Conservation (phyloP, 1,140 invertebrate genomes). For the Sinonovacula constricta region DNA sequence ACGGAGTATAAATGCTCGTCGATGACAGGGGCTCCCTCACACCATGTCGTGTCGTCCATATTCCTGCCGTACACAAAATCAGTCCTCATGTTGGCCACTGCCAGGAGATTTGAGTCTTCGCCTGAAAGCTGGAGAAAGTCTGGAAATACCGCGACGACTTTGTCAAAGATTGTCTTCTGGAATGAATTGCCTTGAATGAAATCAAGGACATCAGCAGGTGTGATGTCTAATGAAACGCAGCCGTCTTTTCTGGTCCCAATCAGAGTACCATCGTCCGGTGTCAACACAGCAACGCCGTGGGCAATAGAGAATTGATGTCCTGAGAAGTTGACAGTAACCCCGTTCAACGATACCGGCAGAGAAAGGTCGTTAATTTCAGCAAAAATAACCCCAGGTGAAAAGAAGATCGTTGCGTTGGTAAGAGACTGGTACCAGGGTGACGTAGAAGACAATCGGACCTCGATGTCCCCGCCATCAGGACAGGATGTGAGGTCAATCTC, state of each 20-base stretch:
- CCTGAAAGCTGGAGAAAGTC: not conserved
- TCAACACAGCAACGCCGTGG: not conserved
- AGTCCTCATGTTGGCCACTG: not conserved
- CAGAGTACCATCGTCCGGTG: not conserved
- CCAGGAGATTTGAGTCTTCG: not conserved
- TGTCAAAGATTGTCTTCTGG: not conserved
- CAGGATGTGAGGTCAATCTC: not conserved
- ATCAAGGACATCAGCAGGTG: slow-evolving; percentile 11
- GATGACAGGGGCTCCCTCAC: slow-evolving; percentile 15
- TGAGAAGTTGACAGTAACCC: not conserved
- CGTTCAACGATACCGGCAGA: not conserved
- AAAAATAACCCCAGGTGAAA: slow-evolving; percentile 12
- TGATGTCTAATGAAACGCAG: slow-evolving; percentile 8
- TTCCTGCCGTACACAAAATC: slow-evolving; percentile 7
- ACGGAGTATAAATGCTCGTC: slow-evolving; percentile 15
- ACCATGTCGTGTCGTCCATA: not conserved
- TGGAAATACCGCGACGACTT: slow-evolving; percentile 9
- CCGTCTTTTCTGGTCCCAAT: not conserved
- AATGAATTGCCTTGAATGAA: slow-evolving; percentile 6
- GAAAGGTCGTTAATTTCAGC: slow-evolving; percentile 4
- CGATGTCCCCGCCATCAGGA: slow-evolving; percentile 1
- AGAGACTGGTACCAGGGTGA: slow-evolving; percentile 5
- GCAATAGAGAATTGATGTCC: not conserved
- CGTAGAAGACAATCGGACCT: not conserved
- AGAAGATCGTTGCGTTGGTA: not conserved